A percentile compares a stretch with the other conserved stretches of the same genome.
These are phyloP conservation scores for Cottoperca gobio DNA, from an alignment of 2,797 vertebrate species.

Conservation along the genomic window DNA sequence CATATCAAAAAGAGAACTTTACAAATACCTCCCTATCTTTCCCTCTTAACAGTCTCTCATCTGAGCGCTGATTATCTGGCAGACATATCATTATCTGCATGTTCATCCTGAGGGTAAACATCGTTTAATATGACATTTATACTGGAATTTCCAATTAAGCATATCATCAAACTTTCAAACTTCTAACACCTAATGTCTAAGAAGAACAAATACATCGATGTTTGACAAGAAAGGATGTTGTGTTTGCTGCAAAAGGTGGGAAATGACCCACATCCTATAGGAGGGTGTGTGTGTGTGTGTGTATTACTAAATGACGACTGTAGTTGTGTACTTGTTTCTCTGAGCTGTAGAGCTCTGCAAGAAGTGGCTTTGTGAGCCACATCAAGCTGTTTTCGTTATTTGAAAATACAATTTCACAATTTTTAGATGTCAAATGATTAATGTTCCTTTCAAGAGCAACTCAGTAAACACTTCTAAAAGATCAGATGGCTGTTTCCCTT, in stretches of 20 bases:
- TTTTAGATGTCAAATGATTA: slow-evolving; percentile 47
- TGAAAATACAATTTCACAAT: slow-evolving; percentile 38
- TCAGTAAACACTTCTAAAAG: slow-evolving; percentile 39
- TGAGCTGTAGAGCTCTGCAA: background rate
- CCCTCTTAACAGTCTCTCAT: slow-evolving; percentile 32
- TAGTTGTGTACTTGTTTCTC: slow-evolving; percentile 1
- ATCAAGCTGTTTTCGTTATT: slow-evolving; percentile 1
- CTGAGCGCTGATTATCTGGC: slow-evolving; percentile 41
- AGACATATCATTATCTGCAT: slow-evolving; percentile 31
- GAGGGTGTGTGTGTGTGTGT: background rate
- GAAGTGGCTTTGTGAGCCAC: slow-evolving; percentile 8
- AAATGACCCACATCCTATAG: background rate
- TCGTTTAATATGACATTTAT: slow-evolving; percentile 41
- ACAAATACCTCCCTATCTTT: slow-evolving; percentile 19
- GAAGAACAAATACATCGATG: slow-evolving; percentile 8
- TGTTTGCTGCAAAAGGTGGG: background rate
- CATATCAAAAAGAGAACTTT: slow-evolving; percentile 57
- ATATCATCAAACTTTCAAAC: background rate
- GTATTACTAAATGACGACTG: slow-evolving; percentile 1
- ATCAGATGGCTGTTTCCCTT: slow-evolving; percentile 24
- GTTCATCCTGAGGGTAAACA: slow-evolving; percentile 41
- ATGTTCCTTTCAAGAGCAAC: slow-evolving; percentile 17
- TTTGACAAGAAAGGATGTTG: background rate
- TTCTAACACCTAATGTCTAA: background rate
- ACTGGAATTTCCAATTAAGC: slow-evolving; percentile 5